Evolutionary conservation across 2,113 vertebrate species (phyloP).

Genomic region (Nanger granti): DNA sequence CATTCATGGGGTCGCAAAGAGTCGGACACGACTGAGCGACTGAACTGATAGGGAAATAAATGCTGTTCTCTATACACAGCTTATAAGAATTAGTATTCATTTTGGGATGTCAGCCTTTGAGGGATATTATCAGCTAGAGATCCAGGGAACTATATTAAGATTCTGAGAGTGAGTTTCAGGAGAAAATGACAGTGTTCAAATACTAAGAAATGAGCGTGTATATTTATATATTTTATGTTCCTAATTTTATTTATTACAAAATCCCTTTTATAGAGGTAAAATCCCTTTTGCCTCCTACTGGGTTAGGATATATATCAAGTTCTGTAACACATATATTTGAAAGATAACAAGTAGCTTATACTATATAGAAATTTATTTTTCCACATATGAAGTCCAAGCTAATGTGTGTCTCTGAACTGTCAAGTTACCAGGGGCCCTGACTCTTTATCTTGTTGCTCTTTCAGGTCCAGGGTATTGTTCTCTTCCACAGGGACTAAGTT

Average conservation of each 20-base stretch:
- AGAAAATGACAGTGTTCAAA: neutral
- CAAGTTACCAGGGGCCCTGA: neutral
- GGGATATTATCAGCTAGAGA: neutral
- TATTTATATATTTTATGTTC: neutral
- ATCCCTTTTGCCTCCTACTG: neutral
- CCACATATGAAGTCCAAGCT: neutral
- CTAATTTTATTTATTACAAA: slow-evolving; percentile 16
- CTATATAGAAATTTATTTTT: neutral
- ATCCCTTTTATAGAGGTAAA: neutral
- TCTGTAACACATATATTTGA: neutral
- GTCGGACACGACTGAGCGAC: neutral
- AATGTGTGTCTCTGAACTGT: neutral
- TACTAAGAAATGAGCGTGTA: neutral
- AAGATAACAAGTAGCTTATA: neutral
- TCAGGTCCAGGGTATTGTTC: neutral
- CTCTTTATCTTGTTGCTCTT: neutral
- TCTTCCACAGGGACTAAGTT: neutral
- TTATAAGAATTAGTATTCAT: neutral
- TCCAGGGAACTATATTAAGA: neutral
- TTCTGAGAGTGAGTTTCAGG: neutral
- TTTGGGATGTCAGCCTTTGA: neutral
- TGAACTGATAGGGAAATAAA: neutral
- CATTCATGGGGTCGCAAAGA: neutral
- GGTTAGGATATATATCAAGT: neutral
- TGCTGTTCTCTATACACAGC: neutral